Evolutionary conservation across 2,113 vertebrate species (phyloP).

Genomic region (Clarias macrocephalus): DNA sequence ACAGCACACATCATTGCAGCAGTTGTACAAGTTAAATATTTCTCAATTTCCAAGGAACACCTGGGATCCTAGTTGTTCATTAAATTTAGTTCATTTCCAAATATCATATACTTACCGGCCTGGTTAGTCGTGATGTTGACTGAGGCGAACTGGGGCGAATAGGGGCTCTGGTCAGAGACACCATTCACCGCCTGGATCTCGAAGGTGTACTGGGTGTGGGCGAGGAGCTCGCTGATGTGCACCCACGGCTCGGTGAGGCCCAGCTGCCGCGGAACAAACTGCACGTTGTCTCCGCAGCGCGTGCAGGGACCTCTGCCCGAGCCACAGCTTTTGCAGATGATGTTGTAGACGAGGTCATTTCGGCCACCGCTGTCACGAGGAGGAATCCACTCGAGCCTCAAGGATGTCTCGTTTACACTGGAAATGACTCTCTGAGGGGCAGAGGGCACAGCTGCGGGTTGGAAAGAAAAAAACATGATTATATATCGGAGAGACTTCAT

Average conservation of each 20-base stretch:
- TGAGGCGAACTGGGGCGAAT: constrained; percentile 84
- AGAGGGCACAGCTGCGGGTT: constrained; percentile 81
- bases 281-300: constrained; percentile 93
- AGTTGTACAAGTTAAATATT: not conserved
- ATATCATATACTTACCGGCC: constrained; percentile 78
- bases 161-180: constrained; percentile 92
- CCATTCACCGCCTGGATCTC: constrained; percentile 95
- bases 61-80: not conserved
- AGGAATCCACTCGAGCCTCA: constrained; percentile 86
- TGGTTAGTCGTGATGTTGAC: constrained; percentile 99
- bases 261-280: constrained; percentile 89
- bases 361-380: constrained; percentile 84
- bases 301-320: constrained; percentile 83
- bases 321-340: constrained; percentile 95
- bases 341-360: constrained; percentile 91
- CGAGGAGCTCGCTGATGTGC: constrained; percentile 89
- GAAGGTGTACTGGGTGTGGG: constrained; percentile 95
- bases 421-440: constrained; percentile 88
- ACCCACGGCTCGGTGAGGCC: constrained; percentile 81
- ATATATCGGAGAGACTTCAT: not conserved
- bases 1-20: not conserved
- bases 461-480: not conserved
- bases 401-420: constrained; percentile 91
- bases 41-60: not conserved
- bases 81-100: not conserved